phyloP scores from a whole-genome alignment of 2,888 invertebrate genomes.

The Nysson spinosus region DNA sequence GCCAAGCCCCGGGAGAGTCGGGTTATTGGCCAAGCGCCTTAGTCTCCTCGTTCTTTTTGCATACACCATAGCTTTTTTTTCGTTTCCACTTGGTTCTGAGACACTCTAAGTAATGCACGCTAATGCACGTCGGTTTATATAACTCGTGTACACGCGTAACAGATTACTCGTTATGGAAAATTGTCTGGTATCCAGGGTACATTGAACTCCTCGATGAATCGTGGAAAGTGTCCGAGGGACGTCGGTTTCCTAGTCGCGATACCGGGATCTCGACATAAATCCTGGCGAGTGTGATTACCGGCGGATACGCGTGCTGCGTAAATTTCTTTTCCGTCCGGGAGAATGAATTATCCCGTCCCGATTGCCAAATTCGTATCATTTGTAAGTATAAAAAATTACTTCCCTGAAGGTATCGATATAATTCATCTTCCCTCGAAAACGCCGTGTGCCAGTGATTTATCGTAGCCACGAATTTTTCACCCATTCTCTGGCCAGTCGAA shows the following conservation, averaged over 20 bases:
- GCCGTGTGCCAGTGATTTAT: not conserved
- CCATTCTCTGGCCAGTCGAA: too few species aligned
- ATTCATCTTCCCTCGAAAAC: not conserved
- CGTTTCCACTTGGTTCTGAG: not conserved
- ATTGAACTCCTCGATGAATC: conserved; percentile 31
- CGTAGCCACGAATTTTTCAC: too few species aligned
- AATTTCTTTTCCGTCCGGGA: conserved; percentile 18
- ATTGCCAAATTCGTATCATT: conserved; percentile 4
- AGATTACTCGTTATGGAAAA: conserved; percentile 20
- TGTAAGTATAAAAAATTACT: too few species aligned
- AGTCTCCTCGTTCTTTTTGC: conserved; percentile 8
- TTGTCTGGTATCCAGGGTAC: conserved; percentile 2
- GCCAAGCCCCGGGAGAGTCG: conserved; percentile 34
- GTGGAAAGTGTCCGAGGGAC: conserved; percentile 36
- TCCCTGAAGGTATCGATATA: not conserved
- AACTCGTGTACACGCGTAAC: conserved; percentile 15
- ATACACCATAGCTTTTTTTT: not conserved
- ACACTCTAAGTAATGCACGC: not conserved
- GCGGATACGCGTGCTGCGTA: conserved; percentile 11
- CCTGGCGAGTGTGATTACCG: conserved; percentile 6
- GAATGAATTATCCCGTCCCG: conserved; percentile 7
- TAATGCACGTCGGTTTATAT: not conserved
- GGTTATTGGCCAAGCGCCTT: conserved; percentile 51
- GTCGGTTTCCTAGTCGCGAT: conserved; percentile 35
- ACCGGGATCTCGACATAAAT: conserved; percentile 26